These are phyloP conservation scores for Nebria ingens DNA, from an alignment of 1,140 invertebrate species.

Conservation along the genomic window DNA sequence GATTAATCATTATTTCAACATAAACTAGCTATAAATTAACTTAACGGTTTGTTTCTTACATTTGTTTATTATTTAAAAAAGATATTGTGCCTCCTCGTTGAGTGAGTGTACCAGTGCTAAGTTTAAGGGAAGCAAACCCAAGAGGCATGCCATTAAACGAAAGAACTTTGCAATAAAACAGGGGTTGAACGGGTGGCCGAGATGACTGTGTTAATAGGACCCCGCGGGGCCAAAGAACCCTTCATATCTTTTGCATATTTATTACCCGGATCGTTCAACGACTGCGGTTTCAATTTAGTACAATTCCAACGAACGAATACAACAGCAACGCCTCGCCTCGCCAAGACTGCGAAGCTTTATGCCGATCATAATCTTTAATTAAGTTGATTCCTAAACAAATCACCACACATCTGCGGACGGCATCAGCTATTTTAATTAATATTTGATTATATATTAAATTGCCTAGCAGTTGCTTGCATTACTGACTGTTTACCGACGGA, in stretches of 20 bases:
- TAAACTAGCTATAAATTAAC: too few species aligned
- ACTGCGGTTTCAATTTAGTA: constrained; percentile 2
- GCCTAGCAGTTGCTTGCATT: too few species aligned
- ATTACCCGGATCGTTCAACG: constrained; percentile 1
- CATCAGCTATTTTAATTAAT: background rate
- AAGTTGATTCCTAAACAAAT: constrained; percentile 1
- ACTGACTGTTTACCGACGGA: too few species aligned
- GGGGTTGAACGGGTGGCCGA: background rate
- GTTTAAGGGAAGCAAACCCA: background rate
- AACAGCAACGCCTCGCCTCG: background rate
- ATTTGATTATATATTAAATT: too few species aligned
- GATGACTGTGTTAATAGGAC: constrained; percentile 5
- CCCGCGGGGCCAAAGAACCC: background rate
- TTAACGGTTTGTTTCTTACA: too few species aligned
- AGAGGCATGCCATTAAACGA: background rate
- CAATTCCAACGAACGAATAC: background rate
- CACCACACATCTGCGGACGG: background rate
- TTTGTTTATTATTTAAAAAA: too few species aligned
- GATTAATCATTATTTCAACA: too few species aligned
- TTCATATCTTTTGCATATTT: constrained; percentile 8
- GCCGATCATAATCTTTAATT: constrained; percentile 3
- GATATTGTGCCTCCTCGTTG: too few species aligned
- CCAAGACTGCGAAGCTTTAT: background rate
- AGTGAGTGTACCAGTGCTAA: background rate
- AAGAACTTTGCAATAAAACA: background rate